phyloP scores from a whole-genome alignment of 2,888 invertebrate genomes.

The Alitta virens region DNA sequence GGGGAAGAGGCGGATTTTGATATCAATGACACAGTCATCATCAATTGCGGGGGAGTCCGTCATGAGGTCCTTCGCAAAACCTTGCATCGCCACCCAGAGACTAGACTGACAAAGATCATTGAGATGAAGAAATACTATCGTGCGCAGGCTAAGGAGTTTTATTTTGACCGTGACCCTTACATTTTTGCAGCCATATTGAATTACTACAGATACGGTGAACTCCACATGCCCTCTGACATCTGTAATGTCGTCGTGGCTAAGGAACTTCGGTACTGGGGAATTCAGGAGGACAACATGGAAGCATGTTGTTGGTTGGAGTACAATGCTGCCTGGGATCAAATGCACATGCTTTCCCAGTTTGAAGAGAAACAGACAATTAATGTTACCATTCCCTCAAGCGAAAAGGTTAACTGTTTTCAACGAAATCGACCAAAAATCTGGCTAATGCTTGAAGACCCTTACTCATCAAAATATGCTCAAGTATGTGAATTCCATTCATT shows the following conservation, averaged over 20 bases:
- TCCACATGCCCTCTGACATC: constrained; percentile 5
- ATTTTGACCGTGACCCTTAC: constrained; percentile 13
- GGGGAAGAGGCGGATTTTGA: too few species aligned
- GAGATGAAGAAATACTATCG: not conserved
- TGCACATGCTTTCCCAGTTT: constrained; percentile 40
- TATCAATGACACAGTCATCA: not conserved
- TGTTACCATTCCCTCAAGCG: not conserved
- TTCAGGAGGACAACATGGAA: constrained; percentile 49
- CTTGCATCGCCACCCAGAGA: constrained; percentile 2
- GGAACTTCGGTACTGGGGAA: constrained; percentile 52
- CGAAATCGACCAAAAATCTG: constrained; percentile 25
- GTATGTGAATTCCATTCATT: too few species aligned
- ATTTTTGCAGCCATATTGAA: constrained; percentile 11
- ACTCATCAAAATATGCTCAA: not conserved
- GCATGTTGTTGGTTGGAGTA: constrained; percentile 53
- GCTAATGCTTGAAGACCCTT: not conserved
- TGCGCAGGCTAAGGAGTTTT: not conserved
- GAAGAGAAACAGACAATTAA: constrained; percentile 32
- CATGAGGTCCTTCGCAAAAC: not conserved
- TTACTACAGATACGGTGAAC: constrained; percentile 10
- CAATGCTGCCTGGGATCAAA: constrained; percentile 45
- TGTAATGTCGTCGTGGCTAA: constrained; percentile 5
- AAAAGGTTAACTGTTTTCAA: not conserved
- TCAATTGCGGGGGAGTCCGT: not conserved
- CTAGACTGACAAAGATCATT: not conserved